Base-by-base conservation (phyloP, 2,797 vertebrate species). In the Heteromormyrus szaboi region DNA sequence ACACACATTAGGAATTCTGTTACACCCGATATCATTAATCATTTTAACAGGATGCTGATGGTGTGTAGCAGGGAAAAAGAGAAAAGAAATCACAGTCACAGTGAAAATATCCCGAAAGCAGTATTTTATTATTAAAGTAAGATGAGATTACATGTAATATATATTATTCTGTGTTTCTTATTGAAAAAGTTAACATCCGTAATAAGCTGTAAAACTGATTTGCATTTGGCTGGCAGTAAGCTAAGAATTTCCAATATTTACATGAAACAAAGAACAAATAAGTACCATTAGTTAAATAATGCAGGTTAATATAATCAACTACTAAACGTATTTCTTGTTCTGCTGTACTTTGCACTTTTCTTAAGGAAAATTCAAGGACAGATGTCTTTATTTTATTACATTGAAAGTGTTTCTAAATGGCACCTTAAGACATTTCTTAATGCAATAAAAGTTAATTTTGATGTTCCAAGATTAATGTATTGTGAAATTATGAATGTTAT, bases 21-120 rank as follows among this genome's bases (percentile, higher is more conserved):
- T 89, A 85, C 89, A 76, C 81, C 81, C 85, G 90, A 91, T 87
- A 89, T 90, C 91, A 92, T 92, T 92, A 89, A 72, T 92, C 76
- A 56, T 92, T 93, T 84, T 92, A 90, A 92, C 89, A 88, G 88
- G 89, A 89, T 87, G 87, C 79, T 91, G 89, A 89, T 44, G 84
- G 85, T 84, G 37, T 22, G 6, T 8, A 51, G 68, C 89, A 89
- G 76, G 2, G 50, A 51, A 44, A 85, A 62, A 22, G 76, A 79
- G 37, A 76, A 41, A 76, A 41, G 37, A 44, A 25, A 17, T 54
- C 51, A 56, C 29, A 88, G 68, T 88, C 72, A 84, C 33, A 41
- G 44, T 22, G 54, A 51, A 84, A 50, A 85, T 68, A n/a, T 48
- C 53, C 81, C 29, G 81, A 86, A 89, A 72, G 88, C 17, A 46